Percentiles rank a stretch among this genome's conserved stretches.
These are phyloP conservation scores for Autographa pulchrina DNA, from an alignment of 2,888 invertebrate species.

Conservation along the genomic window DNA sequence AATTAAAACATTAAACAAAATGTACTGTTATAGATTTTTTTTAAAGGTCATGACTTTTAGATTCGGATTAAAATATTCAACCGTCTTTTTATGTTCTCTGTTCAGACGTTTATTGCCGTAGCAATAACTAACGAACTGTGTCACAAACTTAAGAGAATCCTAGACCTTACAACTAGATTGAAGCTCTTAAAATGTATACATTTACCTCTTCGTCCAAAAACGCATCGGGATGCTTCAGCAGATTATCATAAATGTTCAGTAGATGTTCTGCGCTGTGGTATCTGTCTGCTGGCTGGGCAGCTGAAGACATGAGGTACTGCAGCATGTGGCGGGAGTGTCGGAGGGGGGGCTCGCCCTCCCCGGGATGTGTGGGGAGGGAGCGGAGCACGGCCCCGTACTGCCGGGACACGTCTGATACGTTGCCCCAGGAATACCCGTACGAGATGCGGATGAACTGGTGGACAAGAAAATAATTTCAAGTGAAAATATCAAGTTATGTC, in stretches of 20 bases:
- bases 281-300: constrained; percentile 74
- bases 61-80: too few relatives aligned
- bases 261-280: constrained; percentile 91
- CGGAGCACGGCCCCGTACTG: constrained; percentile 89
- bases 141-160: too few relatives aligned
- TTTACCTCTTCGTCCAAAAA: constrained; percentile 93
- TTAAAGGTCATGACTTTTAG: too few relatives aligned
- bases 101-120: too few relatives aligned
- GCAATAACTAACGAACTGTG: too few relatives aligned
- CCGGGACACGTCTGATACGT: constrained; percentile 87
- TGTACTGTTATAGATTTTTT: not conserved
- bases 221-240: constrained; percentile 88
- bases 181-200: too few relatives aligned
- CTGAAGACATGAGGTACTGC: constrained; percentile 83
- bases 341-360: constrained; percentile 91
- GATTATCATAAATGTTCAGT: constrained; percentile 86
- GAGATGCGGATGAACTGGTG: constrained; percentile 82
- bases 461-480: not conserved
- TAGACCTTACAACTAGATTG: not conserved
- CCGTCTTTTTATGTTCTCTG: too few relatives aligned
- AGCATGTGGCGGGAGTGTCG: constrained; percentile 89
- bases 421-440: constrained; percentile 91
- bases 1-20: not conserved
- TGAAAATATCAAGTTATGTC: not conserved
- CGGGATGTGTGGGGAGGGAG: constrained; percentile 88